Conservation (phyloP, 1,140 invertebrate species). For the Tachypleus tridentatus region DNA sequence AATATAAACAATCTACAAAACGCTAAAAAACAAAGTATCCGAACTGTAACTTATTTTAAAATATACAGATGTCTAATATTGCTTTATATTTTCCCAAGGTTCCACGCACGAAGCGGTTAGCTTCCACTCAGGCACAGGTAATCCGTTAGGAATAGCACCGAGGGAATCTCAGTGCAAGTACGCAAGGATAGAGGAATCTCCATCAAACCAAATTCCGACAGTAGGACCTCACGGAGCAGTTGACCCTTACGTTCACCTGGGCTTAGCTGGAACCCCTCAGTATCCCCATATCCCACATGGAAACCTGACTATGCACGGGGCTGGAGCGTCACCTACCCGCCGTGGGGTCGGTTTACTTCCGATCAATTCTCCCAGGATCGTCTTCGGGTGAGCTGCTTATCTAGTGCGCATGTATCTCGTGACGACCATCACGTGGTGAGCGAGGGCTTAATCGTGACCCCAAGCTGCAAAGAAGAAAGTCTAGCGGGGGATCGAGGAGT, state of each 20-base stretch:
- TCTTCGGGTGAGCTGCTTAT: slow-evolving; percentile 5
- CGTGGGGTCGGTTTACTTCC: slow-evolving; percentile 9
- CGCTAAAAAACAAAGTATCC: no score
- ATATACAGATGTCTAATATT: no score
- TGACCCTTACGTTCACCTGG: slow-evolving; percentile 19
- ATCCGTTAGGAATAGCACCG: no score
- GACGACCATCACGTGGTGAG: slow-evolving; percentile 12
- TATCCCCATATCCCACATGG: slow-evolving; percentile 9
- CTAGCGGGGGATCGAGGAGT: not conserved
- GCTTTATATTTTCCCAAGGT: no score
- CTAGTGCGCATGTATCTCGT: slow-evolving; percentile 4
- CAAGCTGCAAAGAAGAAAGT: not conserved
- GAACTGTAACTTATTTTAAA: no score
- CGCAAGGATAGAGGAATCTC: no score
- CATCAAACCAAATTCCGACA: no score
- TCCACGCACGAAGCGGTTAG: no score
- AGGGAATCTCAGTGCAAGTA: no score
- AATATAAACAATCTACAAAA: no score
- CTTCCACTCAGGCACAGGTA: no score
- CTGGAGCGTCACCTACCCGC: not conserved
- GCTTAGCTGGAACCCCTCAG: slow-evolving; percentile 9
- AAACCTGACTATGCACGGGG: not conserved
- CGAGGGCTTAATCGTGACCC: not conserved
- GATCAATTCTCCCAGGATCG: slow-evolving; percentile 7
- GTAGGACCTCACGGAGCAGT: slow-evolving; percentile 1